Evolutionary conservation across 2,888 invertebrate genomes (phyloP).

Genomic region (Perithous albicinctus): DNA sequence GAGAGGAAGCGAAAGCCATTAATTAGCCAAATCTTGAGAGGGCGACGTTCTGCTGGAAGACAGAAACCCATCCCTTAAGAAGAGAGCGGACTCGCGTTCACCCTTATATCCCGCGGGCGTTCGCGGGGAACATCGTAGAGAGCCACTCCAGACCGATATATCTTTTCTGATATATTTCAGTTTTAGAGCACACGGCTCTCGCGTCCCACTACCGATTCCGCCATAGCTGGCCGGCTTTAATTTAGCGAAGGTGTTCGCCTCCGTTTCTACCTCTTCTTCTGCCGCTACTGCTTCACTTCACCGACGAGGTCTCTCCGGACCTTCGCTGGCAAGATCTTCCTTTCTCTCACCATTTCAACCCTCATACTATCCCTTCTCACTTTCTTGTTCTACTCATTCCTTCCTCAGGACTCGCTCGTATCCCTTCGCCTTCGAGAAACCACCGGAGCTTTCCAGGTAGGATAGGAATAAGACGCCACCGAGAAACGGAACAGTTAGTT

Average conservation of each 20-base stretch:
- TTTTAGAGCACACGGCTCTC: constrained; percentile 69
- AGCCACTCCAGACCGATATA: constrained; percentile 73
- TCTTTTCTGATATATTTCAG: constrained; percentile 77
- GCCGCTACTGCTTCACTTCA: constrained; percentile 47
- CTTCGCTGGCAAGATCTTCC: constrained; percentile 40
- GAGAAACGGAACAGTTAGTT: constrained; percentile 75
- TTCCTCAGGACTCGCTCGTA: constrained; percentile 54
- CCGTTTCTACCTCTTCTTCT: constrained; percentile 51
- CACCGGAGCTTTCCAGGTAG: constrained; percentile 61
- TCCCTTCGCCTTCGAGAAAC: constrained; percentile 51
- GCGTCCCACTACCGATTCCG: constrained; percentile 63
- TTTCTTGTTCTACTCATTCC: constrained; percentile 40
- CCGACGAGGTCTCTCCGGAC: constrained; percentile 33
- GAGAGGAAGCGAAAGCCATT: constrained; percentile 57
- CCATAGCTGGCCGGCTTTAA: constrained; percentile 71
- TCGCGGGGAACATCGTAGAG: constrained; percentile 54
- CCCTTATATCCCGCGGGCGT: constrained; percentile 59
- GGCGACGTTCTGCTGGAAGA: constrained; percentile 41
- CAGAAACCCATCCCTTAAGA: constrained; percentile 45
- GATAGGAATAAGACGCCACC: constrained; percentile 70
- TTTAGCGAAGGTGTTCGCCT: constrained; percentile 73
- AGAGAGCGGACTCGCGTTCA: constrained; percentile 32
- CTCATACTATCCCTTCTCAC: neutral
- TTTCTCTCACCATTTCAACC: constrained; percentile 9
- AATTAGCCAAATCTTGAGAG: constrained; percentile 63